Evolutionary conservation across 2,797 vertebrate species (phyloP), one percentile per base, ranked within the genome.

Genomic region (Myoxocephalus aenaeus): DNA sequence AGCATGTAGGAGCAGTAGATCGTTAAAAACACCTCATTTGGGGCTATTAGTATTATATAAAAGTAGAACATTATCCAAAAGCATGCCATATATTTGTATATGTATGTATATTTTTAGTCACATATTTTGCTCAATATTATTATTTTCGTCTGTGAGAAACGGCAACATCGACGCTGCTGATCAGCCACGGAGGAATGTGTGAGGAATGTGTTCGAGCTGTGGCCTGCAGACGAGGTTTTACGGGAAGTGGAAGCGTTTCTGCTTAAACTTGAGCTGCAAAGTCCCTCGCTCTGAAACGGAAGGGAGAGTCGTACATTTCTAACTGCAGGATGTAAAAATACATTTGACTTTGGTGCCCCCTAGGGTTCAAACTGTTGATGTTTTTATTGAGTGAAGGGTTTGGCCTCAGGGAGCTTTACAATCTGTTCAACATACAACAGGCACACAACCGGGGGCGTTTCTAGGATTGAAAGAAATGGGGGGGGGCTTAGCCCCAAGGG

Each of bases 181-280:
- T 50, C 4, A 32, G 32, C 32, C 65, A 13, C 46, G 12, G 20
- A 80, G 32, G 75, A 69, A 74, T 71, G 62, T 65, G 3, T 58
- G 38, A 75, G 25, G 4, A 62, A 25, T 25, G 3, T 6, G 61
- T 48, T 84, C 66, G 36, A 2, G 73, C 64, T 61, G 66, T 44
- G 65, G 54, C 77, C 73, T 75, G 38, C 50, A 57, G 3, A 1
- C 29, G 1, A 17, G 4, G 22, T 32, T 59, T 11, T 1, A 63
- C 20, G 70, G 68, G 81, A 82, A 83, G 53, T 17, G 63, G 17
- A 50, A 34, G 34, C 40, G 25, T 53, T 5, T 10, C 8, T 53
- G 42, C 7, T 54, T 10, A 4, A 50, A 11, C 14, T 4, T 48
- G 13, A 42, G 64, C 1, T 75, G 86, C 79, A 88, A 86, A 87